Base-by-base conservation (phyloP, 2,797 vertebrate species). In the Bucorvus abyssinicus region DNA sequence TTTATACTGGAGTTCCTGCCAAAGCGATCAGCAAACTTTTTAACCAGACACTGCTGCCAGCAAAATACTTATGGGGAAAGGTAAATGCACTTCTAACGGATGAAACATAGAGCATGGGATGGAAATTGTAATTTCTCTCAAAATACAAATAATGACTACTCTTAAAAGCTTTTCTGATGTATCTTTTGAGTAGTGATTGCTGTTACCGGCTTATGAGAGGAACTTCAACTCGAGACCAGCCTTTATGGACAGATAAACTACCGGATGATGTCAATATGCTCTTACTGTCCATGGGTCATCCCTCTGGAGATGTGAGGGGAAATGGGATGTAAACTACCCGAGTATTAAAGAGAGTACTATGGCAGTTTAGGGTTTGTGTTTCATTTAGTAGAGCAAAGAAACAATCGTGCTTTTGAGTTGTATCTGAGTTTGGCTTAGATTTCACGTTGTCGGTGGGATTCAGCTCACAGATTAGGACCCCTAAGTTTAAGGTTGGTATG, bases 21-120 rank as follows among this genome's bases (percentile, higher is more conserved):
- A 97, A 87, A 74, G 96, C 95, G 14, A 92, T 87, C 0, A 29
- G 97, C 61, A 98, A 95, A 6, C 98, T 99, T 73, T 97, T 98
- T 96, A 99, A 99, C 89, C 99, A 99, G 97, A 99, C 98, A 0
- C 96, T 97, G 59, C 98, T 99, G 82, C 98, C 98, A 32, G 91
- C 98, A 56, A 92, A 85, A 86, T 99, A 98, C 97, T 97, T 93
- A 34, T 99, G 99, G 99, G 97, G 95, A 82, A 95, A 98, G 98
- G 98, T 98, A 93, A 96, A 94, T 36, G 32, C 3, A 1, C 47
- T 88, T 93, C 23, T 77, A 34, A 21, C 73, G 19, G 17, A 30
- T 69, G 70, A 79, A 61, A n/a, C 52, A 55, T 49, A 79, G 20
- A 89, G 17, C 14, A 53, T 40, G 30, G 29, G 67, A 26, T 57